Evolutionary conservation across 2,797 vertebrate species (phyloP).

Genomic region (Sylvilagus floridanus): DNA sequence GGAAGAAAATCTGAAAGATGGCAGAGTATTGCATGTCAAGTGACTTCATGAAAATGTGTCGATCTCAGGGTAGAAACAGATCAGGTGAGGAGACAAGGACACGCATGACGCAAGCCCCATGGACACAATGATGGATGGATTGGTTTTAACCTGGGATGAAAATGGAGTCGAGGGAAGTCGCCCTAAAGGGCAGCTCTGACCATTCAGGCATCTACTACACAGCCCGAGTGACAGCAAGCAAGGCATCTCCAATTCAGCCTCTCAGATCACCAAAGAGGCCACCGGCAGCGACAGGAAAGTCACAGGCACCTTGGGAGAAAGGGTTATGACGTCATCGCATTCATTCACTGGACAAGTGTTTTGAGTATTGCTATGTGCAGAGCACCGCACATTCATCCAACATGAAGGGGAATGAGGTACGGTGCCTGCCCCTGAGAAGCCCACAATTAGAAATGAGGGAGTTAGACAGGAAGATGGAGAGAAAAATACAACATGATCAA

Average conservation of each 20-base stretch:
- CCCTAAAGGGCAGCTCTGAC: background rate
- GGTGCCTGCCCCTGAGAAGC: background rate
- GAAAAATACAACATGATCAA: background rate
- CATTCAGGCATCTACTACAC: background rate
- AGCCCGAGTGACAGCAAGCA: background rate
- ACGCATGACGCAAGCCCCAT: rapidly evolving
- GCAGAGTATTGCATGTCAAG: background rate
- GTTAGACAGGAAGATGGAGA: background rate
- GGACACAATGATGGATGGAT: background rate
- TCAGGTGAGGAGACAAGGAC: background rate
- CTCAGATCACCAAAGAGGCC: background rate
- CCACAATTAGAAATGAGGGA: background rate
- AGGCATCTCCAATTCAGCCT: background rate
- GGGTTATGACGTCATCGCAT: background rate
- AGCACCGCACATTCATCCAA: background rate
- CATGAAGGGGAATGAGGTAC: background rate
- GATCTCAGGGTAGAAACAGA: background rate
- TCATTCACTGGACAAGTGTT: background rate
- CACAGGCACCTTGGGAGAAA: background rate
- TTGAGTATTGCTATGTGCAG: background rate
- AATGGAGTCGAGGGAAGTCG: background rate
- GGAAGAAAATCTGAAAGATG: background rate
- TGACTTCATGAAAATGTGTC: background rate
- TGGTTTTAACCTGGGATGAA: background rate
- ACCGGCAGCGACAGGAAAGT: background rate